phyloP scores from a whole-genome alignment of 2,113 vertebrate species.

The Sporophila hypoxantha region DNA sequence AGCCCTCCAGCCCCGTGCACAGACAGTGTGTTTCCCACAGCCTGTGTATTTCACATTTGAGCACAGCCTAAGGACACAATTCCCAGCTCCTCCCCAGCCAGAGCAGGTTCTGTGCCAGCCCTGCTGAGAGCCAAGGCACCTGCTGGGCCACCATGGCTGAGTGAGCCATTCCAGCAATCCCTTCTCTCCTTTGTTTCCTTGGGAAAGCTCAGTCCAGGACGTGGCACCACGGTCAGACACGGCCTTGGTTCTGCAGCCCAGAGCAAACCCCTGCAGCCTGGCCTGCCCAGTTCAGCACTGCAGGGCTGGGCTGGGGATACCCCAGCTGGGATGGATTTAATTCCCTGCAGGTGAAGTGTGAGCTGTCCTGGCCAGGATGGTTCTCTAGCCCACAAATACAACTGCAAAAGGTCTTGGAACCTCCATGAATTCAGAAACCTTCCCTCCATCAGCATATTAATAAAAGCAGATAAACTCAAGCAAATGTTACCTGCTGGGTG shows the following conservation, averaged over 20 bases:
- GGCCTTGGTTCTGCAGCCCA: background rate
- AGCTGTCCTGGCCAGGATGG: background rate
- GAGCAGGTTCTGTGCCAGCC: accelerated
- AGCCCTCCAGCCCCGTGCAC: background rate
- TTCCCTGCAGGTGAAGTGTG: background rate
- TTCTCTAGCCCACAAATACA: background rate
- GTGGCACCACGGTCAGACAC: accelerated
- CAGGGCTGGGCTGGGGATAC: background rate
- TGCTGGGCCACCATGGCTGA: accelerated
- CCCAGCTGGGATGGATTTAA: background rate
- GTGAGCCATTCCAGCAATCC: background rate
- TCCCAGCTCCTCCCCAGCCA: background rate
- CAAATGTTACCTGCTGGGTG: background rate
- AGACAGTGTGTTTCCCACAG: background rate
- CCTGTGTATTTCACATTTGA: accelerated
- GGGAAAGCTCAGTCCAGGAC: background rate
- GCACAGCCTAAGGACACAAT: background rate
- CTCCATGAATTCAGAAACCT: background rate
- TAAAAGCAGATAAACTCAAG: background rate
- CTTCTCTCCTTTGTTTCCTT: background rate
- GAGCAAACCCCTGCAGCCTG: accelerated
- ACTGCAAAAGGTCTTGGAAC: background rate
- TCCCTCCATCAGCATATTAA: background rate
- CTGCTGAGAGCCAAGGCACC: background rate
- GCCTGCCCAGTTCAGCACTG: background rate